Base-by-base conservation (phyloP, 2,797 vertebrate genomes). In the Sebastes vulpes region DNA sequence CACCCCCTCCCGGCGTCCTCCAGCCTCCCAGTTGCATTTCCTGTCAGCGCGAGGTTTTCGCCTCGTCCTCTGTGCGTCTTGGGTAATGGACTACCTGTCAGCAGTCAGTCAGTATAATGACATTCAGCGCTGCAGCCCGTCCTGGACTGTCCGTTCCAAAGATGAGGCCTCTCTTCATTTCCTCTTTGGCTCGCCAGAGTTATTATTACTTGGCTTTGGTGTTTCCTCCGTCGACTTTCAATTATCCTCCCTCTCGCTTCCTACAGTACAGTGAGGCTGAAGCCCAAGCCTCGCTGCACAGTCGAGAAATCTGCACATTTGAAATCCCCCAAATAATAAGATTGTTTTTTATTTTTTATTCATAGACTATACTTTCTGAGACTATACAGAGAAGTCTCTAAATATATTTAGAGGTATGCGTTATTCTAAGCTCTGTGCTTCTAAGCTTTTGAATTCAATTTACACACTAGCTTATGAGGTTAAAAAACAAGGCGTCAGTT, bases 151-250 rank as follows among this genome's bases (percentile, higher is more conserved):
- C 87, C 77, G 21, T 77, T 82, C 83, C 71, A 65, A 79, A 92
- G 89, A 94, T 79, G 91, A 92, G 64, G 83, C 83, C 72, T 87
- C 89, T 90, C 87, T 93, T 95, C 91, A 94, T 95, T 95, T 95
- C 94, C 94, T 93, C 77, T 91, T 69, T 50, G 86, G 85, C 85
- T 84, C 28, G 46, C 84, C 73, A 66, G 12, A 64, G 85, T 94
- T 94, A 92, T 93, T 91, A 91, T 91, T 87, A 84, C 90, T 88
- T 77, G 85, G 89, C 91, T 87, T 88, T 88, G 89, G 67, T 78
- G 83, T 90, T 92, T 92, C 86, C 77, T 89, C 66, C 38, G 69
- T 77, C 65, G 75, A 90, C 92, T 90, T 94, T 92, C 93, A 92
- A 93, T 94, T 91, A 93, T 91, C 87, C 85, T 87, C 82, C 78